Conservation (phyloP, 2,888 invertebrate genomes). For the Carpatolechia fugitivella region DNA sequence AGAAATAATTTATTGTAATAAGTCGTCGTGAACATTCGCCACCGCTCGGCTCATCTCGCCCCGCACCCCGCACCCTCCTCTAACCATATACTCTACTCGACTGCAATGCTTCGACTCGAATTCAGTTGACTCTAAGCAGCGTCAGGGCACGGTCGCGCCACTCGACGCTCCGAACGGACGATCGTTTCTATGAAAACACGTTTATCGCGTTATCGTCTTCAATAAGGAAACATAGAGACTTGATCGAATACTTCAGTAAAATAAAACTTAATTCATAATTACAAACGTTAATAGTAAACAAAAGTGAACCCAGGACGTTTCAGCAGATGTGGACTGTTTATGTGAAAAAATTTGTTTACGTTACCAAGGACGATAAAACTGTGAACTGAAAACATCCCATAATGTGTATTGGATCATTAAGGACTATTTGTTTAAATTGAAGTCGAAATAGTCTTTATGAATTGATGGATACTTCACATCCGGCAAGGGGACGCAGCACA, state of each 20-base stretch:
- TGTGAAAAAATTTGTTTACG: conserved; percentile 44
- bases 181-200: conserved; percentile 69
- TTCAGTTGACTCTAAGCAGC: conserved; percentile 72
- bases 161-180: conserved; percentile 63
- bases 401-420: conserved; percentile 51
- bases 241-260: conserved; percentile 20
- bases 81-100: conserved; percentile 65
- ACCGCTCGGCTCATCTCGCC: conserved; percentile 69
- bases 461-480: conserved; percentile 77
- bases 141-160: conserved; percentile 72
- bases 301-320: conserved; percentile 25
- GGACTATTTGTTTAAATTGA: conserved; percentile 59
- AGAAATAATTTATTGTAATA: conserved; percentile 76
- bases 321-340: conserved; percentile 48
- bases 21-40: conserved; percentile 76
- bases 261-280: conserved; percentile 8
- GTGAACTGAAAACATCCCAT: conserved; percentile 42
- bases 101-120: conserved; percentile 65
- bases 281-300: neutral
- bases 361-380: conserved; percentile 35
- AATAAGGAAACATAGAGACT: conserved; percentile 43
- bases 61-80: conserved; percentile 54
- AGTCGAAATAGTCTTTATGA: conserved; percentile 59
- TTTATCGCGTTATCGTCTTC: conserved; percentile 56
- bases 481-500: conserved; percentile 67